These are phyloP conservation scores for Melieria picta DNA, from an alignment of 2,888 invertebrate genomes.

Conservation along the genomic window DNA sequence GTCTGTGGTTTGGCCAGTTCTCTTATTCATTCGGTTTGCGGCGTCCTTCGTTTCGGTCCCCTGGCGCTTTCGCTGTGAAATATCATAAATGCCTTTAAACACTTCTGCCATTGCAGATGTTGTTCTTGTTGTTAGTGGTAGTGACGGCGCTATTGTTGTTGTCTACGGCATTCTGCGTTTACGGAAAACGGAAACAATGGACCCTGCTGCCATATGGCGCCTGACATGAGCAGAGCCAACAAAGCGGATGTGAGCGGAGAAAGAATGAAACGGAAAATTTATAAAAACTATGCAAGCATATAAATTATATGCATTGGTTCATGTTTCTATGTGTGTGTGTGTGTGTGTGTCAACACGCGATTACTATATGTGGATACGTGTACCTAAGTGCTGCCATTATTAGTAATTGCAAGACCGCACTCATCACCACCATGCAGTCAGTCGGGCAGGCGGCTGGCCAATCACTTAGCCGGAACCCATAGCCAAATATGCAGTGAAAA, in stretches of 20 bases:
- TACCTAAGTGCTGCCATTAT: slow-evolving; percentile 16
- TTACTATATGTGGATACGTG: background rate
- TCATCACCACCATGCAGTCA: slow-evolving; percentile 7
- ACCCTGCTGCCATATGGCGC: slow-evolving; percentile 49
- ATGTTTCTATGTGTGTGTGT: slow-evolving; percentile 11
- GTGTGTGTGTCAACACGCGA: background rate
- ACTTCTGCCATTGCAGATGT: slow-evolving; percentile 41
- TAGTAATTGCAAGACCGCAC: slow-evolving; percentile 28
- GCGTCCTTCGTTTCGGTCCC: background rate
- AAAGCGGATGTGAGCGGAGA: background rate
- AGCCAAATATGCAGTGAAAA: no score
- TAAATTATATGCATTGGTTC: background rate
- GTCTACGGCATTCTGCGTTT: slow-evolving; percentile 18
- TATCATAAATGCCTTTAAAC: slow-evolving; percentile 59
- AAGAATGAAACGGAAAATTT: no score
- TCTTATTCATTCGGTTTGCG: slow-evolving; percentile 25
- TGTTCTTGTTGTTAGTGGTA: slow-evolving; percentile 55
- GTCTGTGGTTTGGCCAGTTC: slow-evolving; percentile 38
- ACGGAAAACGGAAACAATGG: slow-evolving; percentile 60
- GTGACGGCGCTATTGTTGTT: slow-evolving; percentile 11
- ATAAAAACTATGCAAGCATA: background rate
- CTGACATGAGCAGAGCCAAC: slow-evolving; percentile 8
- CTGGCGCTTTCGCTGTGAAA: slow-evolving; percentile 7
- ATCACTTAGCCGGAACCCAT: background rate
- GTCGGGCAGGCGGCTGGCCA: slow-evolving; percentile 10